These are phyloP conservation scores for Drosophila bocqueti DNA, from an alignment of 1,140 invertebrate species.

Conservation along the genomic window DNA sequence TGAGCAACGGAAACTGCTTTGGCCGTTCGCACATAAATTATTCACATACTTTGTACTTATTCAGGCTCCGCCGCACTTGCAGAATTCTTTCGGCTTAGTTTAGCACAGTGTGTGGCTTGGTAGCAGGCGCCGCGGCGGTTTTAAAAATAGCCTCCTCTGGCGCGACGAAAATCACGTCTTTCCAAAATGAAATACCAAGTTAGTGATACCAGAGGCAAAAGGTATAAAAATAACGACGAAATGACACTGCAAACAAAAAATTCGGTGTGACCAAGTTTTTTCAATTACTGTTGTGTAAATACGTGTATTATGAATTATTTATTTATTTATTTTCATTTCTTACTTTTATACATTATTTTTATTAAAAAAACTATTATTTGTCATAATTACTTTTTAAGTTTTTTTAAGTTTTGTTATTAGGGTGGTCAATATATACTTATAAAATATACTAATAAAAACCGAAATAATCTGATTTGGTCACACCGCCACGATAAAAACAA, in stretches of 20 bases:
- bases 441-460: not conserved
- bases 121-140: constrained; percentile 39
- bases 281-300: no score
- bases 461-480: not conserved
- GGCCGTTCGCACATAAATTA: constrained; percentile 14
- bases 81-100: constrained; percentile 24
- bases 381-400: no score
- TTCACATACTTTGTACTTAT: constrained; percentile 57
- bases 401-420: no score
- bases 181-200: not conserved
- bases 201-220: not conserved
- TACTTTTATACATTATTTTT: no score
- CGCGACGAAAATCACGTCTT: constrained; percentile 13
- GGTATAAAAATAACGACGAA: not conserved
- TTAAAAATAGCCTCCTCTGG: constrained; percentile 57
- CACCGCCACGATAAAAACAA: constrained; percentile 5
- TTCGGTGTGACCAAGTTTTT: no score
- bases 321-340: no score
- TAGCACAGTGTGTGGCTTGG: constrained; percentile 20
- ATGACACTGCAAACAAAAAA: no score
- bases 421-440: not conserved
- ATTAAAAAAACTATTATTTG: no score
- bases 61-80: constrained; percentile 38
- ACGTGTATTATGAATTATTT: no score
- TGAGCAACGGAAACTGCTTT: constrained; percentile 5